phyloP scores from a whole-genome alignment of 2,888 invertebrate genomes.

The Halictus quadricinctus region DNA sequence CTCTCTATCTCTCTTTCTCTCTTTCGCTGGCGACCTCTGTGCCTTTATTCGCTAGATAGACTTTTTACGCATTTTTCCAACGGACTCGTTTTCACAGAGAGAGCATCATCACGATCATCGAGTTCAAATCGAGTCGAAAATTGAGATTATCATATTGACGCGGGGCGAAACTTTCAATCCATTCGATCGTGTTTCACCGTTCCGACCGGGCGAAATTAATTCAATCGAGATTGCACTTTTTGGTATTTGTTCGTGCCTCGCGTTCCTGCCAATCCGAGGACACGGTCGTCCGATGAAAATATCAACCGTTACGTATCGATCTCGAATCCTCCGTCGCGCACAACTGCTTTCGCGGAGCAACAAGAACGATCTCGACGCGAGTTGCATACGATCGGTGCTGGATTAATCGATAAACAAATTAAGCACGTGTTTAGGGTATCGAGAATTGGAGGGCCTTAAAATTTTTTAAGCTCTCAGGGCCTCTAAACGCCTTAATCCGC shows the following conservation, averaged over 20 bases:
- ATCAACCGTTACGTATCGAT: constrained; percentile 44
- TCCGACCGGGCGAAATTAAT: constrained; percentile 62
- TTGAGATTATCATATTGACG: constrained; percentile 65
- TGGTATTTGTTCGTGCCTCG: constrained; percentile 50
- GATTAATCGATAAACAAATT: neutral
- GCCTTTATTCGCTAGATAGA: constrained; percentile 50
- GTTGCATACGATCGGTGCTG: too few species aligned
- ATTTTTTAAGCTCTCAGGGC: neutral
- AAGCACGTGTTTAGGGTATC: too few species aligned
- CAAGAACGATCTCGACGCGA: neutral
- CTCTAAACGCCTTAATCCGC: too few species aligned
- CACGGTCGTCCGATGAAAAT: constrained; percentile 38
- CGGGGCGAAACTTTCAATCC: constrained; percentile 66
- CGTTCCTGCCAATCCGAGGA: constrained; percentile 18
- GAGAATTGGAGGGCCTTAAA: neutral
- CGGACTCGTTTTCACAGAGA: constrained; percentile 47
- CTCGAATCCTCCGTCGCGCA: neutral
- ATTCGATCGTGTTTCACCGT: constrained; percentile 62
- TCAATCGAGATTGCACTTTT: constrained; percentile 60
- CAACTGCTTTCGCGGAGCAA: constrained; percentile 22
- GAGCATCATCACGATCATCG: constrained; percentile 55
- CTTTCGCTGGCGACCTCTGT: neutral
- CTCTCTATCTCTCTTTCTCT: neutral
- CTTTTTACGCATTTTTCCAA: constrained; percentile 51
- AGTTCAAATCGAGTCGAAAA: constrained; percentile 63